phyloP scores from a whole-genome alignment of 2,888 invertebrate species.

The Priocnemis perturbator region DNA sequence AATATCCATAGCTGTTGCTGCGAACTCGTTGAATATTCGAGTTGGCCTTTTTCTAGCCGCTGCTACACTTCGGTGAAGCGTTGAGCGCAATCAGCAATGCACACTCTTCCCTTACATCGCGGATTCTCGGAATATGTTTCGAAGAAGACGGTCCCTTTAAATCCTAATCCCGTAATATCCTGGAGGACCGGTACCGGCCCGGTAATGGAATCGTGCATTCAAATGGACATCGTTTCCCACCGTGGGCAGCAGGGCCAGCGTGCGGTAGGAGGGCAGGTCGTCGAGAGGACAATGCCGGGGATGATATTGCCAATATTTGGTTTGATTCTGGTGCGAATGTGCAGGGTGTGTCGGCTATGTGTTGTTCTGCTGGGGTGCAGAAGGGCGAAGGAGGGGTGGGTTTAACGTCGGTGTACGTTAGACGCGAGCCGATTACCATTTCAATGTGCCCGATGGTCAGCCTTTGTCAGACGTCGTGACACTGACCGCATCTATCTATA shows the following conservation, averaged over 20 bases:
- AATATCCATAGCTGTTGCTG: no score
- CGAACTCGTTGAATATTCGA: no score
- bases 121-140: neutral
- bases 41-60: no score
- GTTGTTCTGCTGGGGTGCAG: neutral
- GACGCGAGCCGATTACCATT: slow-evolving; percentile 72
- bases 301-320: slow-evolving; percentile 75
- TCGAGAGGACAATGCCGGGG: slow-evolving; percentile 60
- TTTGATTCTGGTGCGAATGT: slow-evolving; percentile 70
- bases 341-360: slow-evolving; percentile 39
- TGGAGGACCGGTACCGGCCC: slow-evolving; percentile 54
- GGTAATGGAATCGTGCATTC: slow-evolving; percentile 67
- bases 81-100: no score
- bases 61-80: no score
- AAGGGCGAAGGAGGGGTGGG: neutral
- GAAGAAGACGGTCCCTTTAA: slow-evolving; percentile 37
- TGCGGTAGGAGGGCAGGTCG: slow-evolving; percentile 41
- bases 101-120: no score
- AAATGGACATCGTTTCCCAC: slow-evolving; percentile 65
- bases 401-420: slow-evolving; percentile 62
- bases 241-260: slow-evolving; percentile 36
- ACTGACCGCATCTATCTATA: slow-evolving; percentile 60
- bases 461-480: slow-evolving; percentile 67
- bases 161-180: slow-evolving; percentile 68
- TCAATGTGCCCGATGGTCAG: slow-evolving; percentile 69